Percentiles rank a stretch among this genome's conserved stretches.
Conservation (phyloP, 2,797 vertebrate genomes). For the Pseudotriccus pelzelni region DNA sequence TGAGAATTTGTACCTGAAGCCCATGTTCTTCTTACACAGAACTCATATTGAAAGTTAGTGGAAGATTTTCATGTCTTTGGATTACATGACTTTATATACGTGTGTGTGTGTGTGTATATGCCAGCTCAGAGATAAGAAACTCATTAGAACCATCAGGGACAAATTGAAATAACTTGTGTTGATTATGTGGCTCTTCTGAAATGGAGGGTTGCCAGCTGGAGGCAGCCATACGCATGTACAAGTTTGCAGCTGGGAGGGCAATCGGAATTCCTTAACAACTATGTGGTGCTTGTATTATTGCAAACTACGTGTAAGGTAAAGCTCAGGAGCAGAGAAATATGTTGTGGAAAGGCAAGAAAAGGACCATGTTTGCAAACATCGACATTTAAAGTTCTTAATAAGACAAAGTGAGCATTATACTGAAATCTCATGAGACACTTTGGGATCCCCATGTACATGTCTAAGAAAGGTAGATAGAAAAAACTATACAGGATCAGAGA, state of each 20-base stretch:
- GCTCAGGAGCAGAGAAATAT: neutral
- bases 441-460: neutral
- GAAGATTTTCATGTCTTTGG: neutral
- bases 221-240: neutral
- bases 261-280: conserved; percentile 13
- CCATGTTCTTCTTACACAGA: neutral
- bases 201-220: conserved; percentile 34
- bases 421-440: neutral
- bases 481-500: neutral
- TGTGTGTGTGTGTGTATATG: neutral
- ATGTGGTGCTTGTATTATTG: neutral
- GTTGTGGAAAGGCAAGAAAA: neutral
- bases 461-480: neutral
- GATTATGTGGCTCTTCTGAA: neutral
- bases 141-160: neutral
- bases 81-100: neutral
- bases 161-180: conserved; percentile 18
- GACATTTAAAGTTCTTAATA: neutral
- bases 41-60: neutral
- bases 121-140: neutral
- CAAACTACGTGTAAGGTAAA: neutral
- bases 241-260: conserved; percentile 1
- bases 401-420: neutral
- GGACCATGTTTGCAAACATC: neutral
- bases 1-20: neutral